Percentiles rank a stretch among this genome's conserved stretches.
phyloP scores from a whole-genome alignment of 2,797 vertebrate genomes.

The Peromyscus aztecus region DNA sequence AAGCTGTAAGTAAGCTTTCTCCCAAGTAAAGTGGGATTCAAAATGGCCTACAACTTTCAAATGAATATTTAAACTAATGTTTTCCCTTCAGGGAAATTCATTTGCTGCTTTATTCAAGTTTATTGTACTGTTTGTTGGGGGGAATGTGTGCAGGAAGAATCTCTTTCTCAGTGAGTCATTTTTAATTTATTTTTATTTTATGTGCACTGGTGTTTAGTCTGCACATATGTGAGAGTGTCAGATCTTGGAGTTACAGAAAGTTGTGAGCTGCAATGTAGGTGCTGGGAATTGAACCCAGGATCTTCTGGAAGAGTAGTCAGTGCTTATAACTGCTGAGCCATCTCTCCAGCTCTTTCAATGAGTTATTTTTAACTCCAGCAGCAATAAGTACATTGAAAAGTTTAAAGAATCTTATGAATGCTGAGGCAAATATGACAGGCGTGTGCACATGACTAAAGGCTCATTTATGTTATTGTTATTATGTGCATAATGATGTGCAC shows the following conservation, averaged over 20 bases:
- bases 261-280: not conserved
- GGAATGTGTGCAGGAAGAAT: not conserved
- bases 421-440: not conserved
- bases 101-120: not conserved
- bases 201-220: not conserved
- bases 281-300: not conserved
- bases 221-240: not conserved
- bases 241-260: not conserved
- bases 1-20: not conserved
- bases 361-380: not conserved
- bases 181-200: not conserved
- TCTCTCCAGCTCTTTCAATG: not conserved
- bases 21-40: not conserved
- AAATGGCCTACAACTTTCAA: not conserved
- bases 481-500: not conserved
- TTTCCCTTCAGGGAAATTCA: not conserved
- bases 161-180: not conserved
- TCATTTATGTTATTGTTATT: not conserved
- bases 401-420: not conserved
- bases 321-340: not conserved
- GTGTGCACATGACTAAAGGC: not conserved
- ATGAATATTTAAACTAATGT: not conserved
- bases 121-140: not conserved
- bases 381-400: not conserved
- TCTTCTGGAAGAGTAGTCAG: not conserved